Percentiles rank a stretch among this genome's conserved stretches.
Evolutionary conservation across 2,888 invertebrate species (phyloP).

Genomic region (Raillietiella orientalis): DNA sequence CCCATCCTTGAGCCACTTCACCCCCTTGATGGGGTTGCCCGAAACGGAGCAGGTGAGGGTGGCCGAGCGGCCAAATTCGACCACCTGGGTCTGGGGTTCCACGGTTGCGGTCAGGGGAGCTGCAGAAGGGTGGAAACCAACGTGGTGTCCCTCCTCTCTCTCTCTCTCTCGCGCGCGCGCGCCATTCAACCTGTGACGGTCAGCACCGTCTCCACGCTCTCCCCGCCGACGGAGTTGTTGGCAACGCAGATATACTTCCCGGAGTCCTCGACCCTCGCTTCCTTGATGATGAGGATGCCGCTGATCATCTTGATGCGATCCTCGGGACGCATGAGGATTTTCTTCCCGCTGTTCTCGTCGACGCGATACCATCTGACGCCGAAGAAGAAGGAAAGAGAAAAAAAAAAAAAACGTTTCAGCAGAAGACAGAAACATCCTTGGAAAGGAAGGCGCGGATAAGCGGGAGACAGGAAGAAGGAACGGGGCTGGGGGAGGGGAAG

Average conservation of each 20-base stretch:
- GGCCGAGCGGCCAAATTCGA: constrained; percentile 74
- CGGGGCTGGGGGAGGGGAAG: no score
- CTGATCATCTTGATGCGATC: constrained; percentile 72
- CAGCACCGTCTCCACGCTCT: constrained; percentile 65
- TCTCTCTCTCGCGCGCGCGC: no score
- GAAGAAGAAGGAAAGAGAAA: neutral
- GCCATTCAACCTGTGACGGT: constrained; percentile 59
- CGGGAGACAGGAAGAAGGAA: no score
- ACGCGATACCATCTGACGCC: constrained; percentile 69
- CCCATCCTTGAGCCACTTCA: constrained; percentile 77
- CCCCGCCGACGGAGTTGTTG: constrained; percentile 68
- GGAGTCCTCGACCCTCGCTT: constrained; percentile 66
- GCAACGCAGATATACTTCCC: constrained; percentile 82
- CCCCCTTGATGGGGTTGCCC: constrained; percentile 53
- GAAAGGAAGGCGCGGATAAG: no score
- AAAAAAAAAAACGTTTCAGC: neutral
- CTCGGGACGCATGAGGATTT: constrained; percentile 58
- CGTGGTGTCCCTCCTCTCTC: no score
- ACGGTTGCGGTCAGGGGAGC: constrained; percentile 60
- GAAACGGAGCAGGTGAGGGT: constrained; percentile 57
- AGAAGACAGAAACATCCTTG: neutral
- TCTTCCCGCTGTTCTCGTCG: constrained; percentile 39
- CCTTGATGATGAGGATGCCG: constrained; percentile 66
- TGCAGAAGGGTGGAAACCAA: no score
- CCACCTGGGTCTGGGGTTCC: constrained; percentile 62